phyloP scores from a whole-genome alignment of 2,113 vertebrate genomes.

The Serilophus lunatus region DNA sequence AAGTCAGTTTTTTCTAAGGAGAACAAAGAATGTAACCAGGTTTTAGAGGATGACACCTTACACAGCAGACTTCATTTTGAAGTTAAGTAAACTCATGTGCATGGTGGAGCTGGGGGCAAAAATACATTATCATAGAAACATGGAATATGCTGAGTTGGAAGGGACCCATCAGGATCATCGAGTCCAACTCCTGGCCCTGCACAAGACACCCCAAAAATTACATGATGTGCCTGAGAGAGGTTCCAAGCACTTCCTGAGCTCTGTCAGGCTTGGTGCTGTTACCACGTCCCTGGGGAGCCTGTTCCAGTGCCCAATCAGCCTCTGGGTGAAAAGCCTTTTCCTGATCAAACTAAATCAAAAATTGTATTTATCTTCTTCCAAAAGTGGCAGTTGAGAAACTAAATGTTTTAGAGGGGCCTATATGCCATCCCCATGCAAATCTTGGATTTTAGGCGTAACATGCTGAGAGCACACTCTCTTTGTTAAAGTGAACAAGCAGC shows the following conservation, averaged over 20 bases:
- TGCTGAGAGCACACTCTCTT: not conserved
- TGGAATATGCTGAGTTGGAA: not conserved
- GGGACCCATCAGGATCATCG: not conserved
- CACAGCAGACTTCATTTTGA: not conserved
- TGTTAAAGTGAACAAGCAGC: not conserved
- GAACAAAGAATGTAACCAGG: not conserved
- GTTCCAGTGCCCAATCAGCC: fast-evolving
- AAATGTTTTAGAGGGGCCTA: not conserved
- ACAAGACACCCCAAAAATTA: not conserved
- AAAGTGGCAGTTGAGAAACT: not conserved
- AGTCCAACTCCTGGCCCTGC: not conserved
- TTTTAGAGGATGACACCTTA: not conserved
- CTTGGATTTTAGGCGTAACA: too few relatives aligned
- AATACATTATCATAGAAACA: not conserved
- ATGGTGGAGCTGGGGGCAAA: not conserved
- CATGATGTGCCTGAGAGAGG: not conserved
- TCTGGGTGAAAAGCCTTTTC: not conserved
- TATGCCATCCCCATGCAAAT: too few relatives aligned
- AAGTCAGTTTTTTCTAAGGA: not conserved
- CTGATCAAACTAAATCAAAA: not conserved
- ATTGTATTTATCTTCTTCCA: not conserved
- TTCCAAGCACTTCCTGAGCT: not conserved
- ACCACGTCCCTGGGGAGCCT: not conserved
- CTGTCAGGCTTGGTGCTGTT: not conserved
- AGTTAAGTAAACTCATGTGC: not conserved